Base-by-base conservation (phyloP, 2,888 invertebrate genomes). In the Lasioglossum zephyrum region DNA sequence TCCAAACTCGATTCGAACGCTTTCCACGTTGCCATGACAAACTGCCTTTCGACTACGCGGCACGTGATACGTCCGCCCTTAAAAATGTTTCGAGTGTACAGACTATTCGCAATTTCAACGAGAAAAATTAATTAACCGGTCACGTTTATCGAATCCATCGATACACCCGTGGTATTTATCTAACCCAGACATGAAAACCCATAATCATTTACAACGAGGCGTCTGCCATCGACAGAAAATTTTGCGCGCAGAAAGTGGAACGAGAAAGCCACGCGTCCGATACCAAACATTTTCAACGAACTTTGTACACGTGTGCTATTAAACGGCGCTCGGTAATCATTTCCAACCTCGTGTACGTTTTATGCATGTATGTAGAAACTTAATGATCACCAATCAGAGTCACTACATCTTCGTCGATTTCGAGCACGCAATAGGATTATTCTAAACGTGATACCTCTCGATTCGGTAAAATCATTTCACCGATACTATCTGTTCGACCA, bases 1-100 rank as follows among this genome's bases (percentile, higher is more conserved):
- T 91, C 84, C 88, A 87, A 90, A 88, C 83, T 81, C 70, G 63
- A 31, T 44, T n/a, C 76, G 72, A 80, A 73, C 85, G 74, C 53
- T 80, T 80, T 81, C 85, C 74, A 70, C 77, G 73, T 73, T n/a
- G 31, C 60, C 70, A 53, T 77, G 81, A 86, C 86, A 86, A 86
- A 87, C 86, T 73, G 76, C 78, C 87, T 70, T 41, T 78, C 78
- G 60, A 63, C 78, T 82, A 57, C 73, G 66, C n/a, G 73, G 47
- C 63, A 69, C 79, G 76, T 73, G 74, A 77, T 77, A 73, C 79
- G 78, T n/a, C n/a, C 41, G 2, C n/a, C 41, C 41, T 39, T 70
- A 49, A n/a, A 77, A 82, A 16, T 60, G 13, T 5, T 41, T 22
- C 4, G 9, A 18, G 63, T 6, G 63, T 18, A 2, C 63, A 26